These are phyloP conservation scores for Temnothorax ravouxi DNA, from an alignment of 2,888 invertebrate species.

Conservation along the genomic window DNA sequence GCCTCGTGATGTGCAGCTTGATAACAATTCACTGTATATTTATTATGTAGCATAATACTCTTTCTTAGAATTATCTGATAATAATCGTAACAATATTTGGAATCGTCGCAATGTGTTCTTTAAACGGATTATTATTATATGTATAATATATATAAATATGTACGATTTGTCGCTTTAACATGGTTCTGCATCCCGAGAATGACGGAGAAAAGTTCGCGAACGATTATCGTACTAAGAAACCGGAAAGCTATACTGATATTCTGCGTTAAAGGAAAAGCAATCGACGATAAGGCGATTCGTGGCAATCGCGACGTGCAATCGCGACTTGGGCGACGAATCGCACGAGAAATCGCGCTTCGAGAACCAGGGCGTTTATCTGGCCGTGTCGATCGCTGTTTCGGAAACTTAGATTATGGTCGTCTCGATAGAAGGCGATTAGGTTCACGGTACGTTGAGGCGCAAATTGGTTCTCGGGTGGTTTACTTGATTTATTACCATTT, in stretches of 20 bases:
- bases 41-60: background rate
- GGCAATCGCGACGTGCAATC: constrained; percentile 47
- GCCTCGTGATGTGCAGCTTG: background rate
- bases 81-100: background rate
- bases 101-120: background rate
- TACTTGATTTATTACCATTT: constrained; percentile 54
- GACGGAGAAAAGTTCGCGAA: constrained; percentile 48
- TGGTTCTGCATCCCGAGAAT: constrained; percentile 39
- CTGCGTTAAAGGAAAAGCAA: constrained; percentile 32
- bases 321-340: constrained; percentile 45
- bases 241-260: constrained; percentile 30
- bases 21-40: background rate
- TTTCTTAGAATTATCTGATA: background rate
- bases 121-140: background rate
- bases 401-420: constrained; percentile 75
- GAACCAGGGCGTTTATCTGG: constrained; percentile 66
- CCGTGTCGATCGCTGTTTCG: constrained; percentile 64
- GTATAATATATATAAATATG: background rate
- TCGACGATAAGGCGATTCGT: constrained; percentile 25
- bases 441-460: constrained; percentile 55
- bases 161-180: constrained; percentile 17
- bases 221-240: constrained; percentile 74
- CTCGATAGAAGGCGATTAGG: constrained; percentile 65
- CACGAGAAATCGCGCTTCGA: constrained; percentile 53
- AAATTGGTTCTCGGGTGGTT: constrained; percentile 65